Percentiles rank a stretch among this genome's conserved stretches.
phyloP scores from a whole-genome alignment of 2,888 invertebrate genomes.

The Ochropleura plecta region DNA sequence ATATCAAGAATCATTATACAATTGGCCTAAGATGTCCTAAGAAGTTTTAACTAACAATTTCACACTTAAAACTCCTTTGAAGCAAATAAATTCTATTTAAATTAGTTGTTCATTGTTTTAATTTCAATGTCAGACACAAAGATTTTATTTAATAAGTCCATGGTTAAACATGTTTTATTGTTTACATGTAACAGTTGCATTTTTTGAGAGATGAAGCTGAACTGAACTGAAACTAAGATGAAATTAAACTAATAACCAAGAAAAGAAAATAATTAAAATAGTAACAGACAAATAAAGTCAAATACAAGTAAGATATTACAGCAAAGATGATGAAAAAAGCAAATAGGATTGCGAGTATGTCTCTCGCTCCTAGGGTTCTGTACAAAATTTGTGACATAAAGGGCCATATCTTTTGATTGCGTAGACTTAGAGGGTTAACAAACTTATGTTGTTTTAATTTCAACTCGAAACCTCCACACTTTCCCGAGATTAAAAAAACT shows the following conservation, averaged over 20 bases:
- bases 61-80: background rate
- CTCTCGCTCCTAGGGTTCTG: no score
- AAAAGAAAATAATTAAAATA: background rate
- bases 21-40: background rate
- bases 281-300: conserved; percentile 2
- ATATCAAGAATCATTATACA: background rate
- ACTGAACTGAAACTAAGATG: no score
- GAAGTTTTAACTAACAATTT: background rate
- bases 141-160: background rate
- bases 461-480: no score
- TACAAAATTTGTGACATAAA: no score
- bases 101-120: conserved; percentile 25
- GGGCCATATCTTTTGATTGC: no score
- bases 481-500: no score
- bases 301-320: background rate
- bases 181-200: conserved; percentile 6
- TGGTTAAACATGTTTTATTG: conserved; percentile 14
- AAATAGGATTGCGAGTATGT: no score
- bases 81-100: background rate
- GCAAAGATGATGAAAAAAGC: background rate
- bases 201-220: conserved; percentile 41
- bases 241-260: conserved; percentile 4
- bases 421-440: no score
- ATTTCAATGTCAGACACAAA: conserved; percentile 27
- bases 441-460: no score